Evolutionary conservation across 2,888 invertebrate species (phyloP).

Genomic region (Monoplex corrugatus): DNA sequence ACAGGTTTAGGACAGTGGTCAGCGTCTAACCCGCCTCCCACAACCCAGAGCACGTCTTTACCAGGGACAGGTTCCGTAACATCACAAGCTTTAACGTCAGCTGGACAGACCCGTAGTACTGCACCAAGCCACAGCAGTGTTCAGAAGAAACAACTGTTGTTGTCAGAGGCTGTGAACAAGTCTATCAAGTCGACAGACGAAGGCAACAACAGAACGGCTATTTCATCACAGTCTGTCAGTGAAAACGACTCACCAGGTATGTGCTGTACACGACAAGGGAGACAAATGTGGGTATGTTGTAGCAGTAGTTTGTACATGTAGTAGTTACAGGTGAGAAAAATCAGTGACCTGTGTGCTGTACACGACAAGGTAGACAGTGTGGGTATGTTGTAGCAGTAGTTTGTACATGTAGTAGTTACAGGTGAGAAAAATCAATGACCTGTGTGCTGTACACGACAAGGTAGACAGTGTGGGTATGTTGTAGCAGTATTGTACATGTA

Average conservation of each 20-base stretch:
- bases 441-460: not conserved
- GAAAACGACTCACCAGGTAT: not conserved
- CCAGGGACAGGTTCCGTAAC: not conserved
- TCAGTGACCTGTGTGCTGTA: not conserved
- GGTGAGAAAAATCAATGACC: not conserved
- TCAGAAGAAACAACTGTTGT: not conserved
- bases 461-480: not conserved
- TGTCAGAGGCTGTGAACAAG: not conserved
- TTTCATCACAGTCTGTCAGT: not conserved
- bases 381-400: not conserved
- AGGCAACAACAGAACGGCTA: not conserved
- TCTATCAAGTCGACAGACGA: not conserved
- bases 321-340: not conserved
- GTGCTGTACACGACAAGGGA: not conserved
- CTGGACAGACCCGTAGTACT: not conserved
- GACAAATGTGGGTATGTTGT: not conserved
- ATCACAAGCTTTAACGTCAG: not conserved
- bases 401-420: not conserved
- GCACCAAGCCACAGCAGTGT: too few species aligned
- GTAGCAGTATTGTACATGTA: not conserved
- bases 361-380: not conserved
- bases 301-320: not conserved
- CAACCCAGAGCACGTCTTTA: not conserved
- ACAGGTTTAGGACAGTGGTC: slow-evolving; percentile 37
- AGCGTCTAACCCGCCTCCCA: not conserved